A percentile compares a stretch with the other conserved stretches of the same genome.
Conservation (phyloP, 2,113 vertebrate species). For the Engraulis encrasicolus region DNA sequence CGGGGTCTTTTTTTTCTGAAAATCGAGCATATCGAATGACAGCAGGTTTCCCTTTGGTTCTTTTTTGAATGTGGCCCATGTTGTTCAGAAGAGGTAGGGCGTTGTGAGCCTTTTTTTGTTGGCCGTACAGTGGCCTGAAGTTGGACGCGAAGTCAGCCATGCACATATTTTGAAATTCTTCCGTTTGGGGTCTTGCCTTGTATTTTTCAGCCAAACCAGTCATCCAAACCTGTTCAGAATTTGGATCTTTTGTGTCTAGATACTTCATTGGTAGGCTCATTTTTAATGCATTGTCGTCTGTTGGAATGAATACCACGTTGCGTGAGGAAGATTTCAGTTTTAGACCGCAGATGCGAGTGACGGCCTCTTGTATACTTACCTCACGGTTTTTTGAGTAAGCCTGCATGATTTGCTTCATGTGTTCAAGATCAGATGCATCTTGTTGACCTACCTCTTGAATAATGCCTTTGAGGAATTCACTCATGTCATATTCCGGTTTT, state of each 20-base stretch:
- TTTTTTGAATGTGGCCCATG: slow-evolving; percentile 42
- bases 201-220: slow-evolving; percentile 36
- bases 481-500: slow-evolving; percentile 48
- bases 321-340: slow-evolving; percentile 39
- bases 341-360: slow-evolving; percentile 32
- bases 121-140: slow-evolving; percentile 31
- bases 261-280: slow-evolving; percentile 33
- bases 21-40: slow-evolving; percentile 39
- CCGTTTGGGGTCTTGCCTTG: slow-evolving; percentile 26
- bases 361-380: slow-evolving; percentile 50
- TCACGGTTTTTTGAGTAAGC: slow-evolving; percentile 54
- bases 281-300: slow-evolving; percentile 39
- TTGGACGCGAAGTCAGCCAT: slow-evolving; percentile 41
- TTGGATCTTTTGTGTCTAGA: slow-evolving; percentile 21
- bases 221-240: slow-evolving; percentile 38
- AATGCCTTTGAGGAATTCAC: slow-evolving; percentile 21
- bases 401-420: slow-evolving; percentile 52
- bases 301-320: slow-evolving; percentile 27
- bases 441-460: neutral
- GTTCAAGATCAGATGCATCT: slow-evolving; percentile 27
- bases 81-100: slow-evolving; percentile 29
- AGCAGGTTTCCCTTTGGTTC: slow-evolving; percentile 30
- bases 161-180: slow-evolving; percentile 40
- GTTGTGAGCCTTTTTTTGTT: slow-evolving; percentile 18
- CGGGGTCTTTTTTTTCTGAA: slow-evolving; percentile 36